A percentile compares a stretch with the other conserved stretches of the same genome.
Conservation (phyloP, 2,888 invertebrate species). For the Hermodice carunculata region DNA sequence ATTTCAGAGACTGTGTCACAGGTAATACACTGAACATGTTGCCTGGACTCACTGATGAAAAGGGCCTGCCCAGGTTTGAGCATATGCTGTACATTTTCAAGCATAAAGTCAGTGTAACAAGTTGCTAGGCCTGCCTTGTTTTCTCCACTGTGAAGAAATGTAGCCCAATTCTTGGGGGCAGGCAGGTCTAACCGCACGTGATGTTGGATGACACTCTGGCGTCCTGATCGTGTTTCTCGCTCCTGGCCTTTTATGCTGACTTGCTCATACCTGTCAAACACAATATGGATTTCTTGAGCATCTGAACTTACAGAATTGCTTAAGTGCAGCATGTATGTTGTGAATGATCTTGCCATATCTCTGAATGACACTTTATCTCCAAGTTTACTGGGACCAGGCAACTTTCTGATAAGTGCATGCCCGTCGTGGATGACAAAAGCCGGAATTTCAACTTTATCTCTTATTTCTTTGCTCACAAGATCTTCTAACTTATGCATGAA, state of each 20-base stretch:
- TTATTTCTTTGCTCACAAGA: not conserved
- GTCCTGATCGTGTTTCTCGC: not conserved
- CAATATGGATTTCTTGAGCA: not conserved
- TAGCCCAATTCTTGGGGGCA: not conserved
- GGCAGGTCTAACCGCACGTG: not conserved
- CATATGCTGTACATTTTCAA: not conserved
- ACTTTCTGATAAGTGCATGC: not conserved
- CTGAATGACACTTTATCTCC: not conserved
- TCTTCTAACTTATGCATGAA: not conserved
- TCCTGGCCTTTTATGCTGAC: not conserved
- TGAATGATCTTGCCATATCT: not conserved
- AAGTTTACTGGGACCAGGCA: not conserved
- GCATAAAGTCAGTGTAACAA: not conserved
- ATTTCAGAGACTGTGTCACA: not conserved
- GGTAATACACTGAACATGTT: not conserved
- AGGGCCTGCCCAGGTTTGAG: not conserved
- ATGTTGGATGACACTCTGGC: not conserved
- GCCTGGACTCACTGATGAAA: not conserved
- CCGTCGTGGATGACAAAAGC: not conserved
- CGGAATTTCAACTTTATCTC: not conserved
- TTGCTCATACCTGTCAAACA: not conserved
- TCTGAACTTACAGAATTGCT: not conserved
- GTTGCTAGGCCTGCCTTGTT: not conserved
- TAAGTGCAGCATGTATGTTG: not conserved
- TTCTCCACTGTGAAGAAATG: not conserved